These are phyloP conservation scores for Hymenopus coronatus DNA, from an alignment of 2,888 invertebrate species.

Conservation along the genomic window DNA sequence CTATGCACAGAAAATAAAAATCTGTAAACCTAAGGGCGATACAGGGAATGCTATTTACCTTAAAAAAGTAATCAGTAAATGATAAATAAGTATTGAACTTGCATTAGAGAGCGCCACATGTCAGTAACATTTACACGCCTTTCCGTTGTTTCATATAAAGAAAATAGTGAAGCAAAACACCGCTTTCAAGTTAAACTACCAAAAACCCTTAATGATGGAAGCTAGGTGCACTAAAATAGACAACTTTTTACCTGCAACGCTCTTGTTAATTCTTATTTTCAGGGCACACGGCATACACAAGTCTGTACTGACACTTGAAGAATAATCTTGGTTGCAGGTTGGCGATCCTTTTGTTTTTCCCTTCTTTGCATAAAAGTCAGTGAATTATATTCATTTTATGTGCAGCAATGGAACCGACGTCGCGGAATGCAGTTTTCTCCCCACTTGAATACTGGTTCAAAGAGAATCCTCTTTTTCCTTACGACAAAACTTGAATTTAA, in stretches of 20 bases:
- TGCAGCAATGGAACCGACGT: not conserved
- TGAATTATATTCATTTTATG: conserved; percentile 8
- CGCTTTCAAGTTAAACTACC: not conserved
- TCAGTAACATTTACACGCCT: too few species aligned
- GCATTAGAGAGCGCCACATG: too few species aligned
- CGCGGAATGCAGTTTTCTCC: conserved; percentile 2
- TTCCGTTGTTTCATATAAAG: too few species aligned
- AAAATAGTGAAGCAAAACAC: not conserved
- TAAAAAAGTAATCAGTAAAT: too few species aligned
- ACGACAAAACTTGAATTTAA: not conserved
- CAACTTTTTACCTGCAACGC: too few species aligned
- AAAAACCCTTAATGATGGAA: not conserved
- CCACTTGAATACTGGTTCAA: not conserved
- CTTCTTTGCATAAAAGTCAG: conserved; percentile 1
- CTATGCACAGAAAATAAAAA: too few species aligned
- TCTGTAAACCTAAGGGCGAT: too few species aligned
- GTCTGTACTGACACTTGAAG: not conserved
- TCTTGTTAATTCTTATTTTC: not conserved
- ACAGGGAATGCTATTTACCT: too few species aligned
- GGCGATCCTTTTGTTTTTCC: not conserved
- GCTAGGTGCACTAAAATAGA: not conserved
- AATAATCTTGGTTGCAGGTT: not conserved
- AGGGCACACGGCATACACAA: not conserved
- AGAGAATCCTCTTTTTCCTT: not conserved
- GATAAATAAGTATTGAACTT: too few species aligned